Base-by-base conservation (phyloP, 2,797 vertebrate genomes). In the Todus mexicanus region DNA sequence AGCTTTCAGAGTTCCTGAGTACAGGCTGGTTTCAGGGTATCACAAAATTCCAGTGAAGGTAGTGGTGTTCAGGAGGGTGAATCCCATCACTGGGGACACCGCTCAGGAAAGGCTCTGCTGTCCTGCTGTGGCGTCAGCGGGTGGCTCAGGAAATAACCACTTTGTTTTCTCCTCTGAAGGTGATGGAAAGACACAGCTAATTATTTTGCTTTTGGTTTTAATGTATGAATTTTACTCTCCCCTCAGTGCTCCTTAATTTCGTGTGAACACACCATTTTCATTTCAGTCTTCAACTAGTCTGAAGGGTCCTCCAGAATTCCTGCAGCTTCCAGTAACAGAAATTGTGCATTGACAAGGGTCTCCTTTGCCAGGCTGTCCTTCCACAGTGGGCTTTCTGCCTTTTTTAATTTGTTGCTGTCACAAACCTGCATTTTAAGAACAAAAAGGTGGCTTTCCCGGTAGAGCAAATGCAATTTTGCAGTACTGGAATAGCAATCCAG, bases 61-160 rank as follows among this genome's bases (percentile, higher is more conserved):
- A n/a, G 35, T 17, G 18, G 10, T 9, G 51, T 29, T 54, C 2
- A 27, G 51, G 54, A 42, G 22, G 26, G 35, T 31, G 68, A 64
- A n/a, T 56, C 54, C 37, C 11, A 2, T 25, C 13, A 0, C 2
- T 48, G 53, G 25, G 51, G 31, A 51, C 65, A 9, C 27, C 7
- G 1, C 15, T 8, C 5, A 3, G 16, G 35, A 75, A 37, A n/a
- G 10, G 7, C 11, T 2, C 8, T 2, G 3, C 19, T 78, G 48
- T 38, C 15, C 61, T 48, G 12, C 66, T n/a, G 15, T 17, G 12
- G 0, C 29, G 42, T 54, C 43, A 15, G 2, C 3, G 3, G 23
- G 29, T 25, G 18, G 15, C 73, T 40, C 43, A 5, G 29, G 23
- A 40, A 45, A 47, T 7, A 13, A 15, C 22, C 21, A 50, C 35